phyloP scores from a whole-genome alignment of 2,888 invertebrate species.

The Phyto melanocephala region DNA sequence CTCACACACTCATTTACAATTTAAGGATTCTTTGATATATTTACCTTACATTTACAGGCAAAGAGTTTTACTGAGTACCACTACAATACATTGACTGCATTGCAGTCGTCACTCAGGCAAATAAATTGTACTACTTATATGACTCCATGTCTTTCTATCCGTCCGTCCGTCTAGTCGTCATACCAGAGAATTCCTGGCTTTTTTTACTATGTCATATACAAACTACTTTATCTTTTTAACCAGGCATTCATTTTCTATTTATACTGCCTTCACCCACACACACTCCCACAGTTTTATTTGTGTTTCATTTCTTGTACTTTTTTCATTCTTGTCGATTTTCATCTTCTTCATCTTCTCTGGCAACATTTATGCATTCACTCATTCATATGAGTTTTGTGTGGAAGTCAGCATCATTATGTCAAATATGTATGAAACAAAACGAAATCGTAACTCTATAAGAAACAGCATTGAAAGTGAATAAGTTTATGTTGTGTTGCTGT shows the following conservation, averaged over 20 bases:
- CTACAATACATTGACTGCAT: slow-evolving; percentile 42
- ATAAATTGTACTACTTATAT: slow-evolving; percentile 10
- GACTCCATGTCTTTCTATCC: slow-evolving; percentile 1
- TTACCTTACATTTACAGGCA: not conserved
- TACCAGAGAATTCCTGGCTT: slow-evolving; percentile 41
- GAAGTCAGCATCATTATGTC: slow-evolving; percentile 59
- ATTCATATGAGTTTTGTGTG: slow-evolving; percentile 47
- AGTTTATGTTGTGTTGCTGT: slow-evolving; percentile 20
- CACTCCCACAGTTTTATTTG: slow-evolving; percentile 18
- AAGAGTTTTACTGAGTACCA: no score
- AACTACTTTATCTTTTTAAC: slow-evolving; percentile 43
- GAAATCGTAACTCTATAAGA: slow-evolving; percentile 51
- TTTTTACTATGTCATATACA: slow-evolving; percentile 52
- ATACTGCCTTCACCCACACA: not conserved
- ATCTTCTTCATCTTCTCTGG: slow-evolving; percentile 24
- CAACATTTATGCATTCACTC: not conserved
- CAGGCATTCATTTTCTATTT: not conserved
- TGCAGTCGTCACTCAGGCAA: slow-evolving; percentile 58
- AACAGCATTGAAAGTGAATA: slow-evolving; percentile 37
- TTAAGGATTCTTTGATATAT: slow-evolving; percentile 27
- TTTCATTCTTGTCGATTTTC: slow-evolving; percentile 4
- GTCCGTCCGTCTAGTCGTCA: slow-evolving; percentile 46
- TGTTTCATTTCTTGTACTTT: not conserved
- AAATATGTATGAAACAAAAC: slow-evolving; percentile 28
- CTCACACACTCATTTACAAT: not conserved